phyloP scores from a whole-genome alignment of 2,888 invertebrate species.

The Dryadula phaetusa region DNA sequence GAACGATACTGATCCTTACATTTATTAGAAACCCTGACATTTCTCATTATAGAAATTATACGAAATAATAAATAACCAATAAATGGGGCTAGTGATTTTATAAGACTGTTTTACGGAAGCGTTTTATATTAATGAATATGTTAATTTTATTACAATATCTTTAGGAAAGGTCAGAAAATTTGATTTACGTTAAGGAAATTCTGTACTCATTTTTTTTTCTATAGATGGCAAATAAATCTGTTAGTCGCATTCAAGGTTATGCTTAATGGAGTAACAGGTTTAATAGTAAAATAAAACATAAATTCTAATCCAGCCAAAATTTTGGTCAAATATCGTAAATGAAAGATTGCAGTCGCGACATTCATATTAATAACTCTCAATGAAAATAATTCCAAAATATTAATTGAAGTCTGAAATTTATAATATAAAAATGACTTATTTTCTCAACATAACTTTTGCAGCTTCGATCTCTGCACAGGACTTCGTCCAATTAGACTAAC shows the following conservation, averaged over 20 bases:
- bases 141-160: slow-evolving; percentile 35
- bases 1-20: background rate
- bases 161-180: slow-evolving; percentile 26
- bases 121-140: slow-evolving; percentile 31
- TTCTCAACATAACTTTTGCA: too few relatives aligned
- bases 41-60: slow-evolving; percentile 37
- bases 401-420: too few relatives aligned
- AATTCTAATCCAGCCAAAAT: too few relatives aligned
- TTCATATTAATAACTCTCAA: too few relatives aligned
- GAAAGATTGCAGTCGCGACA: too few relatives aligned
- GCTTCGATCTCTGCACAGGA: too few relatives aligned
- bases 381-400: too few relatives aligned
- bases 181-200: slow-evolving; percentile 3
- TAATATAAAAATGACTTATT: too few relatives aligned
- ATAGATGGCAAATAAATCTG: background rate
- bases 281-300: background rate
- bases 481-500: too few relatives aligned
- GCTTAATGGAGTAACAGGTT: background rate
- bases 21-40: slow-evolving; percentile 44
- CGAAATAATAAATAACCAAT: slow-evolving; percentile 29
- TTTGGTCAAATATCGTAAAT: too few relatives aligned
- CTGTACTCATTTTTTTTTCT: slow-evolving; percentile 6
- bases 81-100: slow-evolving; percentile 31
- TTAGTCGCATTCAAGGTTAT: slow-evolving; percentile 4
- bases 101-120: slow-evolving; percentile 34